Conservation (phyloP, 2,113 vertebrate genomes). For the Polypterus senegalus region DNA sequence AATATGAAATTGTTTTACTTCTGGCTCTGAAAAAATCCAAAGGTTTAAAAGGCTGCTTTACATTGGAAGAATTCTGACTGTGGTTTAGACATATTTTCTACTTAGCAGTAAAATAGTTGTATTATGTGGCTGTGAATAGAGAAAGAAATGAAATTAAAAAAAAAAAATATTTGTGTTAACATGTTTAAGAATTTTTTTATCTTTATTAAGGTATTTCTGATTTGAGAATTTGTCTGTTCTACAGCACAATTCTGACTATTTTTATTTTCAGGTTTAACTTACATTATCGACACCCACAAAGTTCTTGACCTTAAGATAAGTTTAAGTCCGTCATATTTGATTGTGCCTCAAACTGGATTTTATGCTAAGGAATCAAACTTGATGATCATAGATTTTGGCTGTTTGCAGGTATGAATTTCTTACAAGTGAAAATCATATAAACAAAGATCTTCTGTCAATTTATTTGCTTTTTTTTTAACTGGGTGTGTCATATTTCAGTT, state of each 20-base stretch:
- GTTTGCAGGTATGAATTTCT: conserved; percentile 59
- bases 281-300: conserved; percentile 90
- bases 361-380: conserved; percentile 58
- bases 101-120: too few relatives aligned
- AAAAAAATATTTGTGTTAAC: neutral
- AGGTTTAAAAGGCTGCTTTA: too few relatives aligned
- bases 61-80: too few relatives aligned
- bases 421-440: too few relatives aligned
- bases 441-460: neutral
- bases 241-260: neutral
- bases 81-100: too few relatives aligned
- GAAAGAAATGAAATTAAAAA: neutral
- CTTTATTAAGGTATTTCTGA: neutral
- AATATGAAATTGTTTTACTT: too few relatives aligned
- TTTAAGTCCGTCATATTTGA: conserved; percentile 82
- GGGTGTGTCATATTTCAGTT: conserved; percentile 40
- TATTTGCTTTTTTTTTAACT: neutral
- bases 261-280: conserved; percentile 61
- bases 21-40: too few relatives aligned
- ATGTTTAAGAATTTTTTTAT: fast-evolving
- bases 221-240: conserved; percentile 2
- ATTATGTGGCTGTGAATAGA: neutral
- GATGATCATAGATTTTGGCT: conserved; percentile 87
- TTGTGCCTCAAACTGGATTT: conserved; percentile 76
- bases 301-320: conserved; percentile 77